Conservation (phyloP, 2,113 vertebrate genomes). For the Ancistrus triradiatus region DNA sequence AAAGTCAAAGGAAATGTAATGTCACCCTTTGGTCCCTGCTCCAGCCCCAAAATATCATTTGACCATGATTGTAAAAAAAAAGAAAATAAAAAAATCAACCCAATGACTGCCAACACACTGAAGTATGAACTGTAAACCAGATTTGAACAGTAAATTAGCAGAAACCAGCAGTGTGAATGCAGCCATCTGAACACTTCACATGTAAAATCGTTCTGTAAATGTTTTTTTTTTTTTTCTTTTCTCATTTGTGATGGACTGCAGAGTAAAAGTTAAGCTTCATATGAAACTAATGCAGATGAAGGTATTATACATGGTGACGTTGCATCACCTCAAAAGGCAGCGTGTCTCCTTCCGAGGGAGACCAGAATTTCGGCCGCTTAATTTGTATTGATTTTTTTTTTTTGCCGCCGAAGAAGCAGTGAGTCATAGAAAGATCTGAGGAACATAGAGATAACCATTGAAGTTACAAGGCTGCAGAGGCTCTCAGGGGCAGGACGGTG, state of each 20-base stretch:
- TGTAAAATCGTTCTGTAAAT: neutral
- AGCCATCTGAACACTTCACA: neutral
- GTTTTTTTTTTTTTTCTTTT: no score
- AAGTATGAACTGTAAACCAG: neutral
- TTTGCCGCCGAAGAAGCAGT: constrained; percentile 9
- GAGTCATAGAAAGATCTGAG: constrained; percentile 35
- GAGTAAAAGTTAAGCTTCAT: neutral
- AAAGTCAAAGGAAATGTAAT: no score
- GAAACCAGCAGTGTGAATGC: neutral
- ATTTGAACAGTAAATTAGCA: neutral
- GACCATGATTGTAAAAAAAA: no score
- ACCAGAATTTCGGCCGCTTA: constrained; percentile 19
- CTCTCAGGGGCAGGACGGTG: constrained; percentile 15
- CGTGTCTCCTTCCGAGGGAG: neutral
- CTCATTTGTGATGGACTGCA: neutral
- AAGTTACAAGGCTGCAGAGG: constrained; percentile 17
- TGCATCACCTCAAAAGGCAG: constrained; percentile 22
- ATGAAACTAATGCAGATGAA: constrained; percentile 20
- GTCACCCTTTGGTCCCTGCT: no score
- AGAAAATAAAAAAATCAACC: no score
- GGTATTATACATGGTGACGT: constrained; percentile 47
- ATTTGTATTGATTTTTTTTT: constrained; percentile 39
- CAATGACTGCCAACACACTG: no score
- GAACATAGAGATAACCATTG: constrained; percentile 39
- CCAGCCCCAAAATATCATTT: no score